Base-by-base conservation (phyloP, 1,140 invertebrate genomes). In the Fopius arisanus region DNA sequence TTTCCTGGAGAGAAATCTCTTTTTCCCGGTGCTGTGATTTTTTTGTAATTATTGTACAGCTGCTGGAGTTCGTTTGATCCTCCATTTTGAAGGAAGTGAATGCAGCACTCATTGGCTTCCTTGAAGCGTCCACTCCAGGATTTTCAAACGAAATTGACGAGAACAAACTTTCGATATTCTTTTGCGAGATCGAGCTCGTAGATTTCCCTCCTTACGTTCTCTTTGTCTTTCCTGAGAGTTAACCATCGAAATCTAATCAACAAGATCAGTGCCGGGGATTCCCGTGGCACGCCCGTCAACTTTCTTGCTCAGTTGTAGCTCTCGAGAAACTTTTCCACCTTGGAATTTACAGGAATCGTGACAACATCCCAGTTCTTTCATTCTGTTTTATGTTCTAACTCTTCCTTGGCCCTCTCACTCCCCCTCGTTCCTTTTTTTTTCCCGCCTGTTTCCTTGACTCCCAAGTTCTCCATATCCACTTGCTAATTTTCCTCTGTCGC, bases 201-300 rank as follows among this genome's bases (percentile, higher is more conserved):
- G 68, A 74, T 77, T 66, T 69, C 59, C 41, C 37, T 75, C 69
- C 19, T 65, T 68, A 31, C 16, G 54, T 28, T 68, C 41, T 43
- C 16, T 54, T 73, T 40, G 51, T 73, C 66, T 59, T 70, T 67
- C 51, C 63, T 74, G 54, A 23, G 72, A 79, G 76, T 81, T 78
- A 80, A 80, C 78, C 73, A 74, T 77, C 73, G 75, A 75, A 81
- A 81, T 80, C 80, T 78, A 79, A 81, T 81, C 77, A 78, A 71
- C 63, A 71, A 48, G 77, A 79, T 79, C 76, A 72, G 78, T 75
- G 70, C 62, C 3, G 71, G 75, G 68, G 72, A 71, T 78, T 71
- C 65, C 26, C 43, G 9, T 19, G 41, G 28, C 40, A 72, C 62
- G 33, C 40, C 21, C 37, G 37, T 66, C 23, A 66, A 29, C 40